Base-by-base conservation (phyloP, 2,888 invertebrate genomes). In the Tridacna gigas region DNA sequence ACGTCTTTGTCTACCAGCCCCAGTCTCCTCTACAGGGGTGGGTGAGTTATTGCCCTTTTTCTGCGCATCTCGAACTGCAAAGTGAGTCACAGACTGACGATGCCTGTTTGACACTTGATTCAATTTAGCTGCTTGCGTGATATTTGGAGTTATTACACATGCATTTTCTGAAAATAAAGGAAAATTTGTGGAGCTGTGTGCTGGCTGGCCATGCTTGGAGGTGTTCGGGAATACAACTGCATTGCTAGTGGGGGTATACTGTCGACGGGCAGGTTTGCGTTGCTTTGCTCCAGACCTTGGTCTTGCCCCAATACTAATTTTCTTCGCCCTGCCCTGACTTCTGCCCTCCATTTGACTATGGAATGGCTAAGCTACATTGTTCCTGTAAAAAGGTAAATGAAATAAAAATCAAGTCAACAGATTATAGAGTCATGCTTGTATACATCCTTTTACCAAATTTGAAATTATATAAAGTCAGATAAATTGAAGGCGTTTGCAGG, bases 111-210 rank as follows among this genome's bases (percentile, higher is more conserved):
- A 80, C 37, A 79, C 81, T n/a, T 79, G 67, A 7, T 69, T 56
- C 28, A 84, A 79, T 45, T 80, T 81, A 20, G 78, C 60, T 45
- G 84, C 77, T 63, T 85, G 82, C 1, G 71, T 48, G 25, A 71
- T 71, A 2, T 28, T 3, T 25, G 25, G 51, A 20, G 71, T 51
- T 25, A 85, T 74, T 20, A 73, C 28, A 15, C 66, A 60, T 18
- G 83, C 85, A 22, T 83, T 81, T 71, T 86, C 88, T 28, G 90
- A 90, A 56, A 91, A 88, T n/a, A 90, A 79, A 5, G 91, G 89
- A 75, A 90, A 90, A 66, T 86, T 89, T 74, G 90, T 89, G 45
- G 86, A 61, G 60, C 74, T 76, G 73, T 84, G 84, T 63, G 74
- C 20, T 15, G 63, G 74, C 9, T 47, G 74, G 26, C 77, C 81